These are phyloP conservation scores for Dicyrtomina minuta DNA, from an alignment of 2,888 invertebrate genomes.

Conservation along the genomic window DNA sequence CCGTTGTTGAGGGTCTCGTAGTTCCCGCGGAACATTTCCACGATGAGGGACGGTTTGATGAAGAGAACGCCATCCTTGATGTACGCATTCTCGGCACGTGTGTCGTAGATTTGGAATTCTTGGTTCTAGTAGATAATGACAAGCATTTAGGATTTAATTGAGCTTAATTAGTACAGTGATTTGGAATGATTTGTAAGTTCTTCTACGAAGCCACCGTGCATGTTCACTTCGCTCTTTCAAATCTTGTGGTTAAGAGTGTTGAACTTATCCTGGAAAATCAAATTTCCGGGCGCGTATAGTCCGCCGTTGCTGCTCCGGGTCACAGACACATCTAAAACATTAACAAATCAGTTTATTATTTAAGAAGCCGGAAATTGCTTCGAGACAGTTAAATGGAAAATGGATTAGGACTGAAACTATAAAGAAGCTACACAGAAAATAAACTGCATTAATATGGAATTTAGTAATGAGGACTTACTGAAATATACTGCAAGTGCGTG, in stretches of 20 bases:
- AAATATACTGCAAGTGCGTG: too few species aligned
- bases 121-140: slow-evolving; percentile 42
- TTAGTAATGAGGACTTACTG: too few species aligned
- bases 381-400: too few species aligned
- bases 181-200: too few species aligned
- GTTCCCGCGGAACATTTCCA: slow-evolving; percentile 55
- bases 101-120: slow-evolving; percentile 48
- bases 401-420: too few species aligned
- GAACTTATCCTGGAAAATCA: slow-evolving; percentile 47
- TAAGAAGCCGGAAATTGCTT: too few species aligned
- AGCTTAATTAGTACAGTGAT: too few species aligned
- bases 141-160: too few species aligned
- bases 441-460: not conserved
- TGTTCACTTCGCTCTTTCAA: slow-evolving; percentile 46
- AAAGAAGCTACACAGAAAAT: too few species aligned
- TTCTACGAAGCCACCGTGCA: slow-evolving; percentile 45
- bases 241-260: slow-evolving; percentile 32
- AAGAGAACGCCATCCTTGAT: slow-evolving; percentile 56
- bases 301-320: slow-evolving; percentile 30
- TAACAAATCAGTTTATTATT: too few species aligned
- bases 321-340: slow-evolving; percentile 30
- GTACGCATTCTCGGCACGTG: slow-evolving; percentile 51
- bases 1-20: slow-evolving; percentile 54
- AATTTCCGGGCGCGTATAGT: slow-evolving; percentile 40
- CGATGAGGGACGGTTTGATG: slow-evolving; percentile 55